Base-by-base conservation (phyloP, 2,113 vertebrate genomes). In the Dicaeum eximium region DNA sequence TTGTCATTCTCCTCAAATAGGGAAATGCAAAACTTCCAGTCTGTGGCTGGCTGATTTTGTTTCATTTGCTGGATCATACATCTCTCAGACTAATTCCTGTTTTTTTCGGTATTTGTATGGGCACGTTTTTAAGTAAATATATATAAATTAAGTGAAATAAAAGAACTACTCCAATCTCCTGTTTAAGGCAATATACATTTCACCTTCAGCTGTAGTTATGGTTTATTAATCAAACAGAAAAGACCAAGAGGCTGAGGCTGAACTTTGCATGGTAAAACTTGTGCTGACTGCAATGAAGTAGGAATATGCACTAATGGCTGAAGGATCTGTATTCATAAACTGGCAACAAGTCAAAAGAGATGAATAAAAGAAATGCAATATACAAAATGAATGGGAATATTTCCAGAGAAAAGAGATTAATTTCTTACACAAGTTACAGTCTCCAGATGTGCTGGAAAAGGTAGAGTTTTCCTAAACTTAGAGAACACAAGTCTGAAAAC, bases 361-460 rank as follows among this genome's bases (percentile, higher is more conserved):
- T 86, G 31, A 87, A 86, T 87, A 38, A 56, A 88, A 86, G 27
- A 90, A 94, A 93, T 50, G 31, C 33, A 80, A 56, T 51, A 42
- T 47, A 30, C 83, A 83, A 90, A 77, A 84, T n/a, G 65, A 72
- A 60, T 0, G 15, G 71, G 54, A 74, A 21, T 80, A 83, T 66
- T 89, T 88, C 72, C 82, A 87, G 84, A 78, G 35, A 83, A 90
- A 92, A 75, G 30, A 93, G 25, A 81, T 75, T 80, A 50, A 28
- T 58, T 95, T 96, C 79, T 92, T 90, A 74, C n/a, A 50, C 86
- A 77, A 95, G 47, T 21, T 60, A 17, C 35, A 80, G 38, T 51
- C n/a, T 94, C 91, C 92, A 96, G 80, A 82, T 95, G 81, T 93
- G 71, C 74, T 93, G 57, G 82, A 81, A 97, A 95, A 94, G 53